Evolutionary conservation across 2,797 vertebrate species (phyloP).

Genomic region (Cossypha niveicapilla): DNA sequence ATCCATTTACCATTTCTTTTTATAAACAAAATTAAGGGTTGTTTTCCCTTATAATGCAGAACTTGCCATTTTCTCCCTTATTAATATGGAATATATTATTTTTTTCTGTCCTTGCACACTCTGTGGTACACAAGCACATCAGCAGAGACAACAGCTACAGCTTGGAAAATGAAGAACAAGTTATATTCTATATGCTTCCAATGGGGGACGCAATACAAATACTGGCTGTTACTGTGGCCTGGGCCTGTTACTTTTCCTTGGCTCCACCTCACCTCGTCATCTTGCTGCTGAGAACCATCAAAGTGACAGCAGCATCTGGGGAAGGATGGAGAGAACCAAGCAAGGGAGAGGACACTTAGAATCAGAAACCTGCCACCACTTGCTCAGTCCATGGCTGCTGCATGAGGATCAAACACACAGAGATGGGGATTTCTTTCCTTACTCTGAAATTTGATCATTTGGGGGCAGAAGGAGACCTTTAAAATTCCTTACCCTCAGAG

Average conservation of each 20-base stretch:
- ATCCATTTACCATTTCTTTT: neutral
- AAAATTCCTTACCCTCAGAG: slow-evolving; percentile 85
- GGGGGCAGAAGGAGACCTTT: neutral
- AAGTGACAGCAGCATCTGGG: neutral
- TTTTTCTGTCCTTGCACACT: neutral
- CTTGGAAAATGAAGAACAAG: neutral
- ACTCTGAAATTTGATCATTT: neutral
- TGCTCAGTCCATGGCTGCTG: neutral
- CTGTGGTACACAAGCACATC: neutral
- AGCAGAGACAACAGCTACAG: neutral
- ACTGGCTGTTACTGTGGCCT: neutral
- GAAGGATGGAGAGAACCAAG: neutral
- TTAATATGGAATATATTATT: neutral
- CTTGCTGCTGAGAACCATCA: neutral
- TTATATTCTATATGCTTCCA: neutral
- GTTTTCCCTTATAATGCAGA: neutral
- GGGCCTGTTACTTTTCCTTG: neutral
- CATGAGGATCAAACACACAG: neutral
- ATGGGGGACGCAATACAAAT: neutral
- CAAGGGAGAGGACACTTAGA: neutral
- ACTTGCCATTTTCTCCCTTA: neutral
- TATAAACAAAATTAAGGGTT: neutral
- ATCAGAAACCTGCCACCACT: neutral
- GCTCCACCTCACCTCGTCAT: neutral
- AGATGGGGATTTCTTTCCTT: neutral